Evolutionary conservation across 1,140 invertebrate genomes (phyloP), one percentile per base, ranked within the genome.

Genomic region (Hylaeus volcanicus): DNA sequence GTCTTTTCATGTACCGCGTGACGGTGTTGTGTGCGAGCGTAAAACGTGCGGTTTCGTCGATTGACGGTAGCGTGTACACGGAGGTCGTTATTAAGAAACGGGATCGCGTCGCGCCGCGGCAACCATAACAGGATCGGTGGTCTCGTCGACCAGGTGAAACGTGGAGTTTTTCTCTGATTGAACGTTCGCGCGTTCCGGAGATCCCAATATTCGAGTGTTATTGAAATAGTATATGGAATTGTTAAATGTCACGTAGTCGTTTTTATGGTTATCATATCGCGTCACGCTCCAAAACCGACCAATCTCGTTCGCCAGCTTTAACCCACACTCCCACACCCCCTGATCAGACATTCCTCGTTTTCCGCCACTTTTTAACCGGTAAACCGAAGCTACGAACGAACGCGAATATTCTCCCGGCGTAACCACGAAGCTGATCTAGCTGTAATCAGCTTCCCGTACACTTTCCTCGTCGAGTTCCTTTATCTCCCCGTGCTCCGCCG

Each of bases 361-460:
- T 26, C 26, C 26, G 26, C 26, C 26, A 26, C 26, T 26, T 26
- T 11, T 6, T 1, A 5, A 64, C 26, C 15, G 2, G 4, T 26
- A 55, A 5, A 55, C 39, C 48, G n/a, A 9, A 5, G 8, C 14
- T 2, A 14, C 9, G 3, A 8, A 26, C 64, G 64, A 45, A 65
- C 48, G 43, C 45, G 41, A 48, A 48, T 48, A 48, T 48, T 64
- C 51, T 74, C 41, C 5, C 61, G 0, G 0, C 15, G 8, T 53
- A 53, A 77, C 66, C 63, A 53, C 48, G 72, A 81, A 85, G 68
- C 75, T 80, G 66, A 86, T 86, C 75, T 79, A 66, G 41, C 63
- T n/a, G 71, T 73, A 82, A 86, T 86, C 72, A 78, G 84, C 72
- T 86, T 86, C 76, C 53, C 53, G 39, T 64, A 53, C 39, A 64